Conservation (phyloP, 1,140 invertebrate species). For the Caerostris extrusa region DNA sequence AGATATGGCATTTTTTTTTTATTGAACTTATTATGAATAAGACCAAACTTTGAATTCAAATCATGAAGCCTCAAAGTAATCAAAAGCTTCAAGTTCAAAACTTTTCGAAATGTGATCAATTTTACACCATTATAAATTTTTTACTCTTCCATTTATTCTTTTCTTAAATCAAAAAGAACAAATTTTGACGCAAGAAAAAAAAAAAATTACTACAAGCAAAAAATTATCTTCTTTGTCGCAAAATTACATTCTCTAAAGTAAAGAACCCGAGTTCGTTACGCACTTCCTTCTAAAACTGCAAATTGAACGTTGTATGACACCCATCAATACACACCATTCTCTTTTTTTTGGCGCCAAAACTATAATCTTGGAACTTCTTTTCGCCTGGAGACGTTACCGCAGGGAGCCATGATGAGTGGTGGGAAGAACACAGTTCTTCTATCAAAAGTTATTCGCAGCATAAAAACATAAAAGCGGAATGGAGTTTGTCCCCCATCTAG, state of each 20-base stretch:
- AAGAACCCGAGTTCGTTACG: not conserved
- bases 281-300: conserved; percentile 1
- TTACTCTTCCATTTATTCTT: not conserved
- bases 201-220: not conserved
- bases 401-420: not conserved
- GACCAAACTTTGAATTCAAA: no score
- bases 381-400: not conserved
- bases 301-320: not conserved
- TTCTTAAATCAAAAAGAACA: not conserved
- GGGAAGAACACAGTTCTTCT: not conserved
- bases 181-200: not conserved
- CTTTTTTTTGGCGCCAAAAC: not conserved
- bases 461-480: no score
- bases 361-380: not conserved
- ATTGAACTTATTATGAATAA: no score
- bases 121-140: not conserved
- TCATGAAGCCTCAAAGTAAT: not conserved
- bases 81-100: not conserved
- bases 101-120: not conserved
- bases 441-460: no score
- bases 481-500: no score
- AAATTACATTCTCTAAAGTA: not conserved
- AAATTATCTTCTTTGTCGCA: not conserved
- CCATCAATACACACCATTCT: not conserved
- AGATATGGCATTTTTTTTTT: no score